Evolutionary conservation across 1,140 invertebrate genomes (phyloP).

Genomic region (Neodiprion virginianus): DNA sequence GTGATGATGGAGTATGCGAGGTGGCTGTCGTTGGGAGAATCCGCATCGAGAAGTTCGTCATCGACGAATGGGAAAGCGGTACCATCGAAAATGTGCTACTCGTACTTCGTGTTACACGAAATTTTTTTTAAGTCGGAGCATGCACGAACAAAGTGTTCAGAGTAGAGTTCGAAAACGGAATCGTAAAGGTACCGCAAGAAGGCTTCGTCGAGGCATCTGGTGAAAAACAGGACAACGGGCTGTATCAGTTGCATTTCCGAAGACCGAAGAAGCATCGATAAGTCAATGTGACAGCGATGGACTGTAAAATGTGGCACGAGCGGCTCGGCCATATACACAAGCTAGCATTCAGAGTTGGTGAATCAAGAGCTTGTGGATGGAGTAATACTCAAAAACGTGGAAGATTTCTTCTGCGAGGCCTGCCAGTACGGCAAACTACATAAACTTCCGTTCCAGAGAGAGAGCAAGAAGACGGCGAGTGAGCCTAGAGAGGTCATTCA

Average conservation of each 20-base stretch:
- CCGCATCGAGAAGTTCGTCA: slow-evolving; percentile 27
- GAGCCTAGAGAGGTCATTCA: slow-evolving; percentile 50
- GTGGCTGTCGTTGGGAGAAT: slow-evolving; percentile 30
- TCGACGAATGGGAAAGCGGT: slow-evolving; percentile 26
- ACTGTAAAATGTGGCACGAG: slow-evolving; percentile 26
- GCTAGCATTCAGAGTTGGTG: neutral
- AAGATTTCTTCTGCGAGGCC: slow-evolving; percentile 42
- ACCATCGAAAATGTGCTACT: slow-evolving; percentile 30
- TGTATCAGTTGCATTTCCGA: slow-evolving; percentile 18
- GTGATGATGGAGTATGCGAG: slow-evolving; percentile 24
- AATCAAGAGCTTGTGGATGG: slow-evolving; percentile 14
- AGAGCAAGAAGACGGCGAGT: slow-evolving; percentile 30
- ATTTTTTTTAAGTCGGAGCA: slow-evolving; percentile 32
- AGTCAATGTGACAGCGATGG: slow-evolving; percentile 10
- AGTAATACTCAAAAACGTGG: slow-evolving; percentile 8
- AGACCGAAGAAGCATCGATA: neutral
- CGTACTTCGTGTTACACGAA: slow-evolving; percentile 24
- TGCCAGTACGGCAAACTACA: slow-evolving; percentile 52
- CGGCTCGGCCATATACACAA: slow-evolving; percentile 27
- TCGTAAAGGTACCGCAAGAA: slow-evolving; percentile 18
- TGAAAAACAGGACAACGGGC: slow-evolving; percentile 14
- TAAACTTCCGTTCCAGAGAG: slow-evolving; percentile 35
- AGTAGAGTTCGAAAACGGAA: slow-evolving; percentile 27
- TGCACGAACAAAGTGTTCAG: slow-evolving; percentile 27
- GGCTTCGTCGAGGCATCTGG: slow-evolving; percentile 27